Percentiles rank a stretch among this genome's conserved stretches.
Conservation (phyloP, 2,888 invertebrate genomes). For the Ochropleura plecta region DNA sequence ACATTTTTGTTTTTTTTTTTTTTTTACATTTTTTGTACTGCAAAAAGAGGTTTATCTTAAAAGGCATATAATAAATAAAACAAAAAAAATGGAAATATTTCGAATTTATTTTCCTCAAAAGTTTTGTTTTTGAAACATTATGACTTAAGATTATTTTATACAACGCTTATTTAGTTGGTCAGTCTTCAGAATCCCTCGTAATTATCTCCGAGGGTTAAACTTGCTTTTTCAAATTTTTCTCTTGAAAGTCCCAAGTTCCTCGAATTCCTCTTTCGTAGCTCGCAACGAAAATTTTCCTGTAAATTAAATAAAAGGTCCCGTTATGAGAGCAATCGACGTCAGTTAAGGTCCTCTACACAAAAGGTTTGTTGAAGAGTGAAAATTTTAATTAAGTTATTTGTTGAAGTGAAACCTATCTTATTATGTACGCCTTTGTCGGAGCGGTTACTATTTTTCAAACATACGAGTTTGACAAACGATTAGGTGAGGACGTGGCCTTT, state of each 20-base stretch:
- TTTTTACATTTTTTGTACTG: background rate
- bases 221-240: conserved; percentile 37
- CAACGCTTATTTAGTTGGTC: conserved; percentile 46
- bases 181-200: conserved; percentile 55
- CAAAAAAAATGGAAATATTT: background rate
- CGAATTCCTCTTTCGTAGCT: conserved; percentile 39
- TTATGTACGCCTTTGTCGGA: background rate
- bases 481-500: background rate
- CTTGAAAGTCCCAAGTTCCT: conserved; percentile 36
- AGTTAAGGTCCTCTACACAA: conserved; percentile 26
- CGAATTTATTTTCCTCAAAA: conserved; percentile 16
- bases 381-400: background rate
- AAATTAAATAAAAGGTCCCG: conserved; percentile 52
- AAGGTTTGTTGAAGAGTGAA: conserved; percentile 20
- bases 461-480: background rate
- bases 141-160: conserved; percentile 32
- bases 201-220: conserved; percentile 32
- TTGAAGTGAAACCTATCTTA: background rate
- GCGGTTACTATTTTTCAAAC: background rate
- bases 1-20: background rate
- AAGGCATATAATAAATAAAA: background rate
- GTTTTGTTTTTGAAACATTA: background rate
- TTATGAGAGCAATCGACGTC: conserved; percentile 35
- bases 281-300: conserved; percentile 47
- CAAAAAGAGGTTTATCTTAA: background rate